Evolutionary conservation across 2,888 invertebrate genomes (phyloP).

Genomic region (Teinopalpus imperialis): DNA sequence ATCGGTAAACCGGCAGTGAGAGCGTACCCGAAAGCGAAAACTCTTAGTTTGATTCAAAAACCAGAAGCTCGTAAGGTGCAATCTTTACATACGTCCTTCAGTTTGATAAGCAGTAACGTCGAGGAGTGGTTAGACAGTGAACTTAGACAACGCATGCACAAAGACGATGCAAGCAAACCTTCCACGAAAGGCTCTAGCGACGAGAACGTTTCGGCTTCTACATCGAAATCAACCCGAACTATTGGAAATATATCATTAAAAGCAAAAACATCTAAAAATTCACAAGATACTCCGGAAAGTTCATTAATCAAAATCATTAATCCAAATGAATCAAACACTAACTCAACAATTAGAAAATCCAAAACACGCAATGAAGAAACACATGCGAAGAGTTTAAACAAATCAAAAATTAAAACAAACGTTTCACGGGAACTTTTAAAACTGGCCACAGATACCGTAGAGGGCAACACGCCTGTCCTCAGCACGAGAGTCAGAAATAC

Average conservation of each 20-base stretch:
- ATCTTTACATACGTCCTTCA: constrained; percentile 47
- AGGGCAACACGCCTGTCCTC: constrained; percentile 41
- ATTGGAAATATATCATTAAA: background rate
- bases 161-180: constrained; percentile 13
- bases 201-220: background rate
- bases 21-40: constrained; percentile 58
- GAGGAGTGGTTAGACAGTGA: constrained; percentile 57
- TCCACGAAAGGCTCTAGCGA: too few relatives aligned
- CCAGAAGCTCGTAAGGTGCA: constrained; percentile 33
- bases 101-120: constrained; percentile 42
- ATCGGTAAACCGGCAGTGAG: constrained; percentile 49
- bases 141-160: constrained; percentile 40
- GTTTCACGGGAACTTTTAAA: constrained; percentile 46
- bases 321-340: constrained; percentile 1
- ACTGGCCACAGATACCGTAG: constrained; percentile 49
- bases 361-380: background rate
- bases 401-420: constrained; percentile 26
- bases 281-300: too few relatives aligned
- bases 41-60: constrained; percentile 40
- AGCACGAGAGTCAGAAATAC: constrained; percentile 40
- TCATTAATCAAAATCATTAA: too few relatives aligned
- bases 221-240: background rate
- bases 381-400: background rate
- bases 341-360: background rate
- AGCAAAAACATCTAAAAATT: background rate